Evolutionary conservation across 2,797 vertebrate species (phyloP).

Genomic region (Danio kyathit): DNA sequence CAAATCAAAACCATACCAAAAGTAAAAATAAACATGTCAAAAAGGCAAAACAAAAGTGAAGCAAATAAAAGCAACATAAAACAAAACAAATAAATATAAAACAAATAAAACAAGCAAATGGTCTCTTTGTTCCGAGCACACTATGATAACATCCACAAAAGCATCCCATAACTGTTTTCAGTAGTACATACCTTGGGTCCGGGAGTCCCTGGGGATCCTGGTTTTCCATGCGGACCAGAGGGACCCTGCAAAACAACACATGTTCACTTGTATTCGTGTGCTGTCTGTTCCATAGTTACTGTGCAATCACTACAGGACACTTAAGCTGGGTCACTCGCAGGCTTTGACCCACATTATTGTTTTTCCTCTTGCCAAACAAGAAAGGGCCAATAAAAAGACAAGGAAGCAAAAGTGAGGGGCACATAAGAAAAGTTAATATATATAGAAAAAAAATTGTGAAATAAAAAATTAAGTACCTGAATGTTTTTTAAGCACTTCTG

Average conservation of each 20-base stretch:
- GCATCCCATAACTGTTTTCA: not conserved
- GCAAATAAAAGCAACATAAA: not conserved
- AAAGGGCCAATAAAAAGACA: conserved; percentile 34
- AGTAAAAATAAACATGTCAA: too few species aligned
- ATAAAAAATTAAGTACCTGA: not conserved
- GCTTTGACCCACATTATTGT: conserved; percentile 50
- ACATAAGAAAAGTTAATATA: not conserved
- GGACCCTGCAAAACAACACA: conserved; percentile 85
- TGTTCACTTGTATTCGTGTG: conserved; percentile 48
- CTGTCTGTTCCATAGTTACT: conserved; percentile 32
- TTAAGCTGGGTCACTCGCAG: conserved; percentile 20
- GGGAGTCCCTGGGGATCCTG: conserved; percentile 85
- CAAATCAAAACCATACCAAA: too few species aligned
- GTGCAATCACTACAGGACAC: conserved; percentile 33
- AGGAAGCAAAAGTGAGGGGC: conserved; percentile 7
- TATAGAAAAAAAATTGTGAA: conserved; percentile 26
- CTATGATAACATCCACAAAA: not conserved
- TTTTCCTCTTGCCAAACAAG: conserved; percentile 3
- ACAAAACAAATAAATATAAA: not conserved
- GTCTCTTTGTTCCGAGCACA: not conserved
- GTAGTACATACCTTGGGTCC: conserved; percentile 86
- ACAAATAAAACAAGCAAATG: not conserved
- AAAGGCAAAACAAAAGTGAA: too few species aligned
- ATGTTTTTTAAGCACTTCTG: conserved; percentile 33
- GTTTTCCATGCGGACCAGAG: conserved; percentile 93